phyloP scores from a whole-genome alignment of 2,797 vertebrate genomes.

The Macrochelys suwanniensis region DNA sequence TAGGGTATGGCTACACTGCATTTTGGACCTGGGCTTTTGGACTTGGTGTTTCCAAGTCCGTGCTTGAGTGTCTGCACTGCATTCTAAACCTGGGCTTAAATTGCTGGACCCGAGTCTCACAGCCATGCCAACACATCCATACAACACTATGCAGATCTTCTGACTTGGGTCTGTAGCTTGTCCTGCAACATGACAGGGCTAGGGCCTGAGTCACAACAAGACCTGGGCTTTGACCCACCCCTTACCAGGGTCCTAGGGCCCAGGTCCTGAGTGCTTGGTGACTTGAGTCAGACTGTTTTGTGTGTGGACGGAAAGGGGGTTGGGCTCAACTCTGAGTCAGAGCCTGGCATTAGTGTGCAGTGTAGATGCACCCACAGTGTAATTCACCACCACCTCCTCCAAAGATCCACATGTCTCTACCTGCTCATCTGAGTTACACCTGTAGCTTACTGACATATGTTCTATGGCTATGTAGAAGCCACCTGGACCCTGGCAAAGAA shows the following conservation, averaged over 20 bases:
- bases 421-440: neutral
- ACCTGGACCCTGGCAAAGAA: fast-evolving
- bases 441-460: neutral
- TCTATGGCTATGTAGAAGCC: neutral
- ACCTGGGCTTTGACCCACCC: neutral
- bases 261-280: neutral
- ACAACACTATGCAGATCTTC: neutral
- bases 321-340: neutral
- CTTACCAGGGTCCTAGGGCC: neutral
- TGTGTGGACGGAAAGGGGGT: neutral
- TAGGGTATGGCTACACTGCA: neutral
- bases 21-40: neutral
- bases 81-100: neutral
- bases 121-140: neutral
- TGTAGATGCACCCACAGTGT: neutral
- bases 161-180: neutral
- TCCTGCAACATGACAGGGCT: neutral
- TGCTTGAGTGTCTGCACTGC: neutral
- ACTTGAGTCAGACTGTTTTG: neutral
- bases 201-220: neutral
- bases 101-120: neutral
- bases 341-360: neutral
- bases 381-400: neutral
- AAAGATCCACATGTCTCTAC: neutral
- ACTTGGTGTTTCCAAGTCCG: neutral